A percentile compares a stretch with the other conserved stretches of the same genome.
These are phyloP conservation scores for Spinus pinus DNA, from an alignment of 2,797 vertebrate species.

Conservation along the genomic window DNA sequence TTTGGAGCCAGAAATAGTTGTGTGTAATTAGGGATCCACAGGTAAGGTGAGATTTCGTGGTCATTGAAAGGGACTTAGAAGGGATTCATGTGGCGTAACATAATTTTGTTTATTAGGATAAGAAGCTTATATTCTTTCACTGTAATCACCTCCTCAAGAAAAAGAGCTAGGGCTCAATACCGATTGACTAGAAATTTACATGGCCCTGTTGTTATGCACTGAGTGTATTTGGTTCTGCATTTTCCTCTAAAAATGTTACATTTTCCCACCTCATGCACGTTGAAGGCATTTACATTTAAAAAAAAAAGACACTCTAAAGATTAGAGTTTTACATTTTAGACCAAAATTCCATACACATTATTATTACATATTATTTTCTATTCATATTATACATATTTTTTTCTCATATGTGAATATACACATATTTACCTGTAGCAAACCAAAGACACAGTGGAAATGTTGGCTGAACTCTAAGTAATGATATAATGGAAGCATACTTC, in stretches of 20 bases:
- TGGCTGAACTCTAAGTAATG: neutral
- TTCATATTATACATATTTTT: neutral
- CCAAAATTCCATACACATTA: neutral
- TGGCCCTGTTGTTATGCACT: neutral
- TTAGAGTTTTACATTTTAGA: neutral
- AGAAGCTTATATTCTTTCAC: conserved; percentile 8
- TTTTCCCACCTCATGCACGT: neutral
- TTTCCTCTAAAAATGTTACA: neutral
- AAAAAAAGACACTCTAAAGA: neutral
- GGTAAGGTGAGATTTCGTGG: neutral
- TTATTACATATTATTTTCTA: too few relatives aligned
- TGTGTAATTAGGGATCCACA: neutral
- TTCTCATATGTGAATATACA: neutral
- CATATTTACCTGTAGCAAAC: neutral
- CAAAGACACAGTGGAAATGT: neutral
- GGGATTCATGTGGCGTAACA: neutral
- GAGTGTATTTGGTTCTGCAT: neutral
- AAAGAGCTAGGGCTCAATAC: neutral
- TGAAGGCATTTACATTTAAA: neutral
- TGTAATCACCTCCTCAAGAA: neutral
- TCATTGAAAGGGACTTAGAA: conserved; percentile 12
- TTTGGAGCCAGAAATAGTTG: neutral
- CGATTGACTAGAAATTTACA: neutral
- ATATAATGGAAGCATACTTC: neutral
- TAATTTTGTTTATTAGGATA: conserved; percentile 37